These are phyloP conservation scores for Tapera naevia DNA, from an alignment of 2,797 vertebrate species.

Conservation along the genomic window DNA sequence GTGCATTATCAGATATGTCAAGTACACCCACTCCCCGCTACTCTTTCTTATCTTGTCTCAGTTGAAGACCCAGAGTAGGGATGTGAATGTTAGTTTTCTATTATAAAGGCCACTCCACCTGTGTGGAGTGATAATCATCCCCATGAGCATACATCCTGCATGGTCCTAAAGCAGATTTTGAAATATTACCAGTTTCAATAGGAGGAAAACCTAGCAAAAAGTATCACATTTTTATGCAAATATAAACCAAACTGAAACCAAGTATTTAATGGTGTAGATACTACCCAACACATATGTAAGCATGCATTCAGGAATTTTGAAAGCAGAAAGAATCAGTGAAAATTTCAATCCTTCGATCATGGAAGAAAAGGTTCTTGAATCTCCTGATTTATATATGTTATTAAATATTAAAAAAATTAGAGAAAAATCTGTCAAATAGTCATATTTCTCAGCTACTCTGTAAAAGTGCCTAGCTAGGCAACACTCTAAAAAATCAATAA, in stretches of 20 bases:
- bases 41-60: neutral
- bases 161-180: neutral
- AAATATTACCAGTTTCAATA: neutral
- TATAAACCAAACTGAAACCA: neutral
- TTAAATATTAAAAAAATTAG: neutral
- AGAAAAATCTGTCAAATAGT: neutral
- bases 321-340: neutral
- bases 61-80: neutral
- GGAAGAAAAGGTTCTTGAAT: neutral
- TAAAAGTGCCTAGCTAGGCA: neutral
- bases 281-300: neutral
- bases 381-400: neutral
- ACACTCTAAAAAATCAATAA: neutral
- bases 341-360: neutral
- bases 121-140: no score
- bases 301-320: neutral
- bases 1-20: neutral
- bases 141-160: no score
- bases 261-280: neutral
- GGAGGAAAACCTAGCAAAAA: accelerated
- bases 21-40: accelerated
- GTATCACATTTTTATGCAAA: neutral
- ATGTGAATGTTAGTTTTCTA: neutral
- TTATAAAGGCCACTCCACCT: accelerated
- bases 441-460: neutral